These are phyloP conservation scores for Adrianichthys oophorus DNA, from an alignment of 2,797 vertebrate genomes.

Conservation along the genomic window DNA sequence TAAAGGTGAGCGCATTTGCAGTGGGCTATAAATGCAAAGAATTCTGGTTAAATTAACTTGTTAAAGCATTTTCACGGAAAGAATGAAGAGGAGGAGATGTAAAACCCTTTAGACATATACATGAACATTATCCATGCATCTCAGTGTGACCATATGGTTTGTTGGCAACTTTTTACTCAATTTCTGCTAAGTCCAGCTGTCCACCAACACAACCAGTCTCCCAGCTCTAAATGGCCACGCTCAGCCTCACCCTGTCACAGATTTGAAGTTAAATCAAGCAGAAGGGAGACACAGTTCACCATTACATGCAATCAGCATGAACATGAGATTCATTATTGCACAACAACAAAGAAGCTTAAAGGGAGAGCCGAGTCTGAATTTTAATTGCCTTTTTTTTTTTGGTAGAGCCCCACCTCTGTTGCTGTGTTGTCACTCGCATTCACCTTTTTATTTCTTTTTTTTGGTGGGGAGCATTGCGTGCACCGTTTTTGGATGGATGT, in stretches of 20 bases:
- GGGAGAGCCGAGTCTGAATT: slow-evolving; percentile 6
- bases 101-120: slow-evolving; percentile 2
- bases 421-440: slow-evolving; percentile 50
- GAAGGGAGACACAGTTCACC: slow-evolving; percentile 59
- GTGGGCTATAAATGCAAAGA: slow-evolving; percentile 25
- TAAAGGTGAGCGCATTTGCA: slow-evolving; percentile 36
- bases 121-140: slow-evolving; percentile 41
- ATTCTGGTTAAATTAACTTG: background rate
- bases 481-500: slow-evolving; percentile 49
- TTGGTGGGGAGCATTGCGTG: slow-evolving; percentile 34
- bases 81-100: slow-evolving; percentile 33
- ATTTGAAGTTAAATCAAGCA: slow-evolving; percentile 68
- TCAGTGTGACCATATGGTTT: slow-evolving; percentile 69
- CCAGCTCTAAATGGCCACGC: slow-evolving; percentile 48
- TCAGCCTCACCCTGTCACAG: slow-evolving; percentile 35
- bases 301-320: slow-evolving; percentile 55
- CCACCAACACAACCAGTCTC: slow-evolving; percentile 64
- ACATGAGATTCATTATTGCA: slow-evolving; percentile 29
- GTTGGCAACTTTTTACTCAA: slow-evolving; percentile 62
- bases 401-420: slow-evolving; percentile 8
- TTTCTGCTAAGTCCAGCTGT: slow-evolving; percentile 59
- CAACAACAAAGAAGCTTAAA: slow-evolving; percentile 28
- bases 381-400: slow-evolving; percentile 1
- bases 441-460: slow-evolving; percentile 44
- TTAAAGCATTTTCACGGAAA: slow-evolving; percentile 13